These are phyloP conservation scores for Callithrix jacchus DNA, from an alignment of 2,113 vertebrate genomes.

Conservation along the genomic window DNA sequence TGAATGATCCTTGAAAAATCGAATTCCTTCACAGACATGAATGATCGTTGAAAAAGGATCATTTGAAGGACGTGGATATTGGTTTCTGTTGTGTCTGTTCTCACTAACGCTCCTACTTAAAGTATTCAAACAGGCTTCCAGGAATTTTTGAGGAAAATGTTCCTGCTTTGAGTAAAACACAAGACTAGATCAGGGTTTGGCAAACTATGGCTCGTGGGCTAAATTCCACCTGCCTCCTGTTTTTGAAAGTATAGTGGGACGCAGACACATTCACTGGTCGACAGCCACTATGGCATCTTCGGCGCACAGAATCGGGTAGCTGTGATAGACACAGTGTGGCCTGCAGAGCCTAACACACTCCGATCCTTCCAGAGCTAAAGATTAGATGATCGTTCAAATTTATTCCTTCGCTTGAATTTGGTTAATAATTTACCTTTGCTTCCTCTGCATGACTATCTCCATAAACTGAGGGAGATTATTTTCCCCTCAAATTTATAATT, in stretches of 20 bases:
- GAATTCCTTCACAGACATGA: not conserved
- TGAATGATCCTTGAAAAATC: not conserved
- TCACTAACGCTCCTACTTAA: not conserved
- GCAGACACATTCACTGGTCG: rapidly evolving
- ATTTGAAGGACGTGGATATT: too few relatives aligned
- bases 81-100: not conserved
- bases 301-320: too few relatives aligned
- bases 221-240: not conserved
- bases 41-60: not conserved
- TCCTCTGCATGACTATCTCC: not conserved
- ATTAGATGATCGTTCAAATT: not conserved
- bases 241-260: not conserved
- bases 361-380: not conserved
- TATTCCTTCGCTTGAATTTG: not conserved
- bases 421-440: not conserved
- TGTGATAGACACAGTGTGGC: not conserved
- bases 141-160: not conserved
- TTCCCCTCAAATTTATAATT: not conserved
- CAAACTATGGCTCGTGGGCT: too few relatives aligned
- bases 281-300: not conserved
- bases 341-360: not conserved
- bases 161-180: not conserved
- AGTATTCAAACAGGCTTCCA: not conserved
- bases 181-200: not conserved
- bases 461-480: not conserved